These are phyloP conservation scores for Dicranocentrus wangi DNA, from an alignment of 2,888 invertebrate species.

Conservation along the genomic window DNA sequence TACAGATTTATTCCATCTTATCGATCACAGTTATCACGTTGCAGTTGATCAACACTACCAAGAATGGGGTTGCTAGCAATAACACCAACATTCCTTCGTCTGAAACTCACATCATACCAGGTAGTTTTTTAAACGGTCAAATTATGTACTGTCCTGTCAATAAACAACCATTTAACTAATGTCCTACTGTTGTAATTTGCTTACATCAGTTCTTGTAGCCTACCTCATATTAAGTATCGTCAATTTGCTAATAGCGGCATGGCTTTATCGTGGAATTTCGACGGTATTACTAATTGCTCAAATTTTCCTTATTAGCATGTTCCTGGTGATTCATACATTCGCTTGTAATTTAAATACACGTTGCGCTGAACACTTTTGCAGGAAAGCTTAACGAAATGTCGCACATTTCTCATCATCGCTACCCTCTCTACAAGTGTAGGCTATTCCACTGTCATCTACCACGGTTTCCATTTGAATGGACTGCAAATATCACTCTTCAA, in stretches of 20 bases:
- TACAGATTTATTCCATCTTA: constrained; percentile 34
- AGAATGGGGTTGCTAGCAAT: constrained; percentile 16
- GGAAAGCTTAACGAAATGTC: constrained; percentile 41
- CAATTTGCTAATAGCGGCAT: constrained; percentile 15
- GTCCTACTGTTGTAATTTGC: background rate
- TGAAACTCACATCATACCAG: background rate
- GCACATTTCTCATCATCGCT: constrained; percentile 24
- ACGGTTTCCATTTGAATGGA: constrained; percentile 28
- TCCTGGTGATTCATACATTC: background rate
- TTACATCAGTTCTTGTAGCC: constrained; percentile 26
- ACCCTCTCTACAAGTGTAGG: constrained; percentile 24
- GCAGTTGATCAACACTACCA: constrained; percentile 13
- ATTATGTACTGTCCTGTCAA: background rate
- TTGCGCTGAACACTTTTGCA: background rate
- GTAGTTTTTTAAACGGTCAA: background rate
- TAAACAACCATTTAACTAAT: background rate
- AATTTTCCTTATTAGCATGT: background rate
- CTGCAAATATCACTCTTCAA: constrained; percentile 39
- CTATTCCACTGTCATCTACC: constrained; percentile 15
- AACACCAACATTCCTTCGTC: constrained; percentile 4
- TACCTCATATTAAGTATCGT: constrained; percentile 29
- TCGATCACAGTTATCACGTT: constrained; percentile 6
- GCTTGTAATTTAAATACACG: too few species aligned
- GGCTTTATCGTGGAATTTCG: constrained; percentile 33
- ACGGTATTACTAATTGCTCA: constrained; percentile 10